Evolutionary conservation across 2,888 invertebrate species (phyloP), one percentile per base, ranked within the genome.

Genomic region (Dorcus parallelipipedus): DNA sequence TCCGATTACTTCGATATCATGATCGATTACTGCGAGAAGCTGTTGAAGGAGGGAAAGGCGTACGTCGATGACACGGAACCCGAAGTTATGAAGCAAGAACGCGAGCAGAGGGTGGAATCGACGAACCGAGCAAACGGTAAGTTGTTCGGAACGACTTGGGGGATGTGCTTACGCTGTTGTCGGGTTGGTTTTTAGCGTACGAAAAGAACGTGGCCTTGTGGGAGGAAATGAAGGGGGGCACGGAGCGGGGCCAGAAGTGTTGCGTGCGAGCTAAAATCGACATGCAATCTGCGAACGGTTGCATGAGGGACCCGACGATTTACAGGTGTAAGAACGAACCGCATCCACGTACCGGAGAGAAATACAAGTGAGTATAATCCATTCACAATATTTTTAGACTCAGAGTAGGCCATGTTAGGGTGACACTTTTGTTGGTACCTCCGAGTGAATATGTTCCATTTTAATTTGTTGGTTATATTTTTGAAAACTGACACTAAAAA

Each of bases 261-360:
- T 97, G 97, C 74, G 95, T 99, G 0, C 85, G 99, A 53, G 97
- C 97, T 0, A 98, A 97, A 82, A 97, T 99, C 59, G 95, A 97
- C 78, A 98, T 98, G 95, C 85, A 89, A 69, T 96, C 96, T 0
- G 82, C 88, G 14, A 99, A 99, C 78, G 99, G 99, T 1, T 98
- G 97, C 71, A 80, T 99, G 86, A 83, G 99, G 39, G 99, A 99
- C 82, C 99, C 99, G 38, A 97, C 98, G 23, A 97, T 99, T 72
- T 99, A 97, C 78, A 84, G 99, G 10, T 99, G 97, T 80, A 99
- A 99, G 79, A 90, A 90, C 52, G 97, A 98, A 75, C 83, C 88
- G 1, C 99, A 99, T 81, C 94, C 97, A 0, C 83, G 92, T 33
- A 98, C 97, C 6, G 97, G 96, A 56, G 87, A 84, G 23, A 91